These are phyloP conservation scores for Tylochromis polylepis DNA, from an alignment of 2,113 vertebrate species.

Conservation along the genomic window DNA sequence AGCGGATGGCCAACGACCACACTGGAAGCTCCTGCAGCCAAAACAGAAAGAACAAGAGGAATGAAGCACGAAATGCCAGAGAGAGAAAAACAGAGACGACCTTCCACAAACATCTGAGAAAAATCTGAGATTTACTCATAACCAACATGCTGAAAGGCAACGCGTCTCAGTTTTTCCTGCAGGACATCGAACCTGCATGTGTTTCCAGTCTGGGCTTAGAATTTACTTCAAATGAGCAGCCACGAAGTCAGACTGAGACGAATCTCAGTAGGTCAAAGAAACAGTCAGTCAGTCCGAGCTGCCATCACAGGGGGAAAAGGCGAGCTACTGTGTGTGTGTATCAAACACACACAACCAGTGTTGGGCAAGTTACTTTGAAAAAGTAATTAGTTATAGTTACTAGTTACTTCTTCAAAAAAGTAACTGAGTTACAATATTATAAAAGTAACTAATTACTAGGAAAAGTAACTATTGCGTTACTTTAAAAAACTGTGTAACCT, in stretches of 20 bases:
- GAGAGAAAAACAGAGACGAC: not conserved
- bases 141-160: not conserved
- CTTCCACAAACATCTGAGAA: not conserved
- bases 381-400: no score
- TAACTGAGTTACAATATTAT: no score
- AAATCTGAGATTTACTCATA: not conserved
- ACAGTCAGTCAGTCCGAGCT: no score
- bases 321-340: not conserved
- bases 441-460: no score
- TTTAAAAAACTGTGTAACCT: no score
- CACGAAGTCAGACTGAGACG: no score
- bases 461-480: no score
- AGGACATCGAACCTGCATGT: not conserved
- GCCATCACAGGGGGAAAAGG: not conserved
- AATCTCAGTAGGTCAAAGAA: no score
- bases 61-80: not conserved
- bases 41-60: not conserved
- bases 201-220: not conserved
- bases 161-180: not conserved
- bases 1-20: conserved; percentile 77
- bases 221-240: not conserved
- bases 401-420: no score
- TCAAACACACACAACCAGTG: no score
- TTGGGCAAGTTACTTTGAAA: no score
- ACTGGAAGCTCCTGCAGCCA: conserved; percentile 70